Conservation (phyloP, 2,113 vertebrate species). For the Gnathonemus echidnorhynchus region DNA sequence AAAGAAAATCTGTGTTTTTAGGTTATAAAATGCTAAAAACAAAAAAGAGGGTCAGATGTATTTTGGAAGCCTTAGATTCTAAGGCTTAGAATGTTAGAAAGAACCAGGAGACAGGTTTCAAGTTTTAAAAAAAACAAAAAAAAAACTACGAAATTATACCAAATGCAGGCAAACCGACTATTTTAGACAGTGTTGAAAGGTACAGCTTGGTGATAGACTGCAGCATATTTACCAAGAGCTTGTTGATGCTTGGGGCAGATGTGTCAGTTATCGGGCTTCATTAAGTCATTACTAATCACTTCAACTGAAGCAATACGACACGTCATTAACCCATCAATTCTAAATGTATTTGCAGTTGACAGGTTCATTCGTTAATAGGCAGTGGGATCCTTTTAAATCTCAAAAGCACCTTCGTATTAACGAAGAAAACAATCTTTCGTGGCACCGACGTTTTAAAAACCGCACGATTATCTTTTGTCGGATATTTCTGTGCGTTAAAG, state of each 20-base stretch:
- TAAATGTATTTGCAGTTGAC: background rate
- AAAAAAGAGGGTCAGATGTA: background rate
- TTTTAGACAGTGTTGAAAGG: background rate
- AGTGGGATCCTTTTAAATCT: background rate
- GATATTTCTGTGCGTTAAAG: background rate
- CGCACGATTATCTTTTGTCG: background rate
- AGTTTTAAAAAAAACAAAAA: background rate
- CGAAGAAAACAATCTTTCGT: background rate
- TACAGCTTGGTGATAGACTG: background rate
- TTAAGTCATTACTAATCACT: background rate
- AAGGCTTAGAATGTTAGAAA: background rate
- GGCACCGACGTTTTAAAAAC: background rate
- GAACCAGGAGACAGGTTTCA: background rate
- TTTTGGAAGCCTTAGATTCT: background rate
- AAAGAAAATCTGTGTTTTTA: background rate
- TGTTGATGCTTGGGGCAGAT: background rate
- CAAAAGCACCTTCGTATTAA: background rate
- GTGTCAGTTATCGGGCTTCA: background rate
- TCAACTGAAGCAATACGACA: background rate
- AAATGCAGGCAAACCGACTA: background rate
- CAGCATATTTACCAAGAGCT: background rate
- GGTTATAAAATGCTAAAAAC: background rate
- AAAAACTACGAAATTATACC: background rate
- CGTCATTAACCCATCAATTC: background rate
- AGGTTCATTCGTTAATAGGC: background rate